Evolutionary conservation across 2,797 vertebrate genomes (phyloP).

Genomic region (Sebastes itinus): DNA sequence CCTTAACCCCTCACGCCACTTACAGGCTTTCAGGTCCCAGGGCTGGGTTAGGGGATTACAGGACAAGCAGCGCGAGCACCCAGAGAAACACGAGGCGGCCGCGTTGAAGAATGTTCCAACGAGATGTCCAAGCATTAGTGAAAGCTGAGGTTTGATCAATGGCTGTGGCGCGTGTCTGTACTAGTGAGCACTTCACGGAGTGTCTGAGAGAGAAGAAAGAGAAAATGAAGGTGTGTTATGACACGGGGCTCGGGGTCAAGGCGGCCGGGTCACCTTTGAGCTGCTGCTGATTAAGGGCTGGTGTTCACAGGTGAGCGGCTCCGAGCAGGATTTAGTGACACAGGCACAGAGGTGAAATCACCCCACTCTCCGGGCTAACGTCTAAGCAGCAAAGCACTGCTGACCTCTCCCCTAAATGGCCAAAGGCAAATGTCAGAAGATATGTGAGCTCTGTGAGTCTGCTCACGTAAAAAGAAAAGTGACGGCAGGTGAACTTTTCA

Average conservation of each 20-base stretch:
- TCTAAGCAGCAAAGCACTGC: slow-evolving; percentile 32
- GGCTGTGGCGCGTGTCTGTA: slow-evolving; percentile 75
- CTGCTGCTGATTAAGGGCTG: slow-evolving; percentile 69
- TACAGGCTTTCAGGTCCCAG: slow-evolving; percentile 74
- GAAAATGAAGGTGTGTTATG: slow-evolving; percentile 73
- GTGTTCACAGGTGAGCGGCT: slow-evolving; percentile 78
- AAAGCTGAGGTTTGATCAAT: slow-evolving; percentile 78
- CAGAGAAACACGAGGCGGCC: slow-evolving; percentile 58
- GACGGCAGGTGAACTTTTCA: slow-evolving; percentile 23
- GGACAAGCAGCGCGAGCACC: slow-evolving; percentile 61
- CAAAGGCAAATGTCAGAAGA: slow-evolving; percentile 61
- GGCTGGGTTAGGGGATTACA: slow-evolving; percentile 67
- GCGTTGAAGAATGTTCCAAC: slow-evolving; percentile 69
- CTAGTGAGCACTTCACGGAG: slow-evolving; percentile 61
- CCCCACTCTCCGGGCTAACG: slow-evolving; percentile 21
- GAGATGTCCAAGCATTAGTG: slow-evolving; percentile 59
- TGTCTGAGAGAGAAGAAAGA: slow-evolving; percentile 61
- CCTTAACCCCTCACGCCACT: slow-evolving; percentile 70
- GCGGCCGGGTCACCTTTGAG: slow-evolving; percentile 72
- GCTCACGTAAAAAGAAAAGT: slow-evolving; percentile 23
- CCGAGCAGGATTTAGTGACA: slow-evolving; percentile 76
- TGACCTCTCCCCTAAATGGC: slow-evolving; percentile 58
- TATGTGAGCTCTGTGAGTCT: slow-evolving; percentile 34
- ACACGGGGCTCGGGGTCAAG: slow-evolving; percentile 66
- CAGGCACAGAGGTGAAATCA: slow-evolving; percentile 53